Evolutionary conservation across 2,113 vertebrate species (phyloP), one percentile per base, ranked within the genome.

Genomic region (Eolophus roseicapilla): DNA sequence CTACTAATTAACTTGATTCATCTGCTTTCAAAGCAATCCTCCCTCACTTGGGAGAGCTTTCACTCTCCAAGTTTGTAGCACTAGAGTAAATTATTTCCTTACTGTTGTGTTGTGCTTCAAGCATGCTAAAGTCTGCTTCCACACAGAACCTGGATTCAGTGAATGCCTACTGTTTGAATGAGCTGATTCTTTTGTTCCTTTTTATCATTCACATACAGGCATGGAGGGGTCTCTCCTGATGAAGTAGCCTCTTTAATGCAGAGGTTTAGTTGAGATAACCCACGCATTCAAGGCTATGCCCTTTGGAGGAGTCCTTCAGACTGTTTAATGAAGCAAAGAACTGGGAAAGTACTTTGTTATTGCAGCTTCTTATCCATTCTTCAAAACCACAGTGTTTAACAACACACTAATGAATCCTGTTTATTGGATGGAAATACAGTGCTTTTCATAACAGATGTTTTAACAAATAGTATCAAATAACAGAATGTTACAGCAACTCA

Each of bases 191-290:
- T 98, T 98, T 97, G 95, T 97, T 96, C 90, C 95, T 89, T 85
- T 95, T 97, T 97, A 95, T 97, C 91, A 62, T 90, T 93, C 94
- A 67, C 90, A 64, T 59, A 59, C 94, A 97, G 96, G 68, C 95
- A 94, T 11, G 0, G n/a, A 94, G 73, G 81, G 86, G 90, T 97
- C 78, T 96, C 65, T 86, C 47, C 25, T 2, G 9, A 60, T 84
- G 74, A 96, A 96, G 95, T 33, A 81, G 75, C 82, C 82, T 96
- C 95, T 97, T 97, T 63, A 64, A 7, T 71, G 14, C 75, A 33
- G 93, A 88, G 91, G 91, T 91, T 97, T 93, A 89, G 47, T 96
- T 97, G 97, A 95, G 97, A 97, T 98, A 98, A 98, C 96, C 96
- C 92, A 70, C 0, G 25, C 69, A 94, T 97, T 96, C 85, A 96